Percentiles rank a stretch among this genome's conserved stretches.
Conservation (phyloP, 2,797 vertebrate genomes). For the Podarcis siculus region DNA sequence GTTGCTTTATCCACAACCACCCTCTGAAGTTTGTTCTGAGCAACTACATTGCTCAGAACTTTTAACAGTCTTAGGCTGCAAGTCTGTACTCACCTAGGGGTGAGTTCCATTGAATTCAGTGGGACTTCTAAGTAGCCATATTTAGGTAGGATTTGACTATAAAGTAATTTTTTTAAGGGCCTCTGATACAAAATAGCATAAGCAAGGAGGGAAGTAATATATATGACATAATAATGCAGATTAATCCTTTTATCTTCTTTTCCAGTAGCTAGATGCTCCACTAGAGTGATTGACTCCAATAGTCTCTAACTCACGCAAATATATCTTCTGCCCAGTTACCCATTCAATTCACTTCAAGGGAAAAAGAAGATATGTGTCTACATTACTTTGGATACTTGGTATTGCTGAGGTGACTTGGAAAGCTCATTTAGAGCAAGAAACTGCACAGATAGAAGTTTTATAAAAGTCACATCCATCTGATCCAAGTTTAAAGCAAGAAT, state of each 20-base stretch:
- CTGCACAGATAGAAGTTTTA: neutral
- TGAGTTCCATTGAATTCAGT: too few relatives aligned
- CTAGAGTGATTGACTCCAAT: neutral
- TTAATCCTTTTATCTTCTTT: neutral
- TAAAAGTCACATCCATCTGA: neutral
- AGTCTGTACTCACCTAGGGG: too few relatives aligned
- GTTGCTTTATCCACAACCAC: neutral
- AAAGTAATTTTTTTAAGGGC: neutral
- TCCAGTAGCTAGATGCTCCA: neutral
- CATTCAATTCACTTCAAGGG: neutral
- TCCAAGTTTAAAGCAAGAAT: neutral
- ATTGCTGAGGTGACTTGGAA: neutral
- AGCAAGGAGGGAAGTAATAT: neutral
- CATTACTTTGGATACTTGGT: neutral
- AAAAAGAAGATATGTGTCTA: neutral
- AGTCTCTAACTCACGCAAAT: neutral
- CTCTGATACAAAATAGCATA: neutral
- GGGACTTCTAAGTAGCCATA: neutral
- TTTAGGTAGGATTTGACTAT: neutral
- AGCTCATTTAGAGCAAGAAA: neutral
- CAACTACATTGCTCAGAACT: neutral
- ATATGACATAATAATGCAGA: neutral
- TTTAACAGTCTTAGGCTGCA: too few relatives aligned
- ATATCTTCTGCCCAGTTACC: neutral
- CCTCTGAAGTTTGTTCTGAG: neutral